phyloP scores from a whole-genome alignment of 2,797 vertebrate species.

The Urocyon cinereoargenteus region DNA sequence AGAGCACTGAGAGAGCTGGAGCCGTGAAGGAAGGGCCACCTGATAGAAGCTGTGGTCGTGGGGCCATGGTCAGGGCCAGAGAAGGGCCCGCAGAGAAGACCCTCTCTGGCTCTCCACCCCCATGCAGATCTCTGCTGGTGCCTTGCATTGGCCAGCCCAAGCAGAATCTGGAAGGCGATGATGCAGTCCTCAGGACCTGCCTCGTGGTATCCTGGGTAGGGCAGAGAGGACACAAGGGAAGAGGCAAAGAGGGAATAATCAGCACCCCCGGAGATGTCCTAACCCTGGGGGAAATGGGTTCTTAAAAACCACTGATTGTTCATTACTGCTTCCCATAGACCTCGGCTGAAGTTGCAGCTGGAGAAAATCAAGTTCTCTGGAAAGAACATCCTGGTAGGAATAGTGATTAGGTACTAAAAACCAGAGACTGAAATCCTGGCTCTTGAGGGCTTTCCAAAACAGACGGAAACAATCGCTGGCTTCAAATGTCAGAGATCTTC shows the following conservation, averaged over 20 bases:
- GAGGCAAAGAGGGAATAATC: background rate
- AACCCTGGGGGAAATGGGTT: background rate
- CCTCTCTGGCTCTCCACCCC: background rate
- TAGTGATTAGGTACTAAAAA: conserved; percentile 60
- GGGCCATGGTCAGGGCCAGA: background rate
- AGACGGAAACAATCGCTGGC: background rate
- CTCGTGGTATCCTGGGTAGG: background rate
- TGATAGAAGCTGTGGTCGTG: no score
- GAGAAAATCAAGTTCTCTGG: conserved; percentile 63
- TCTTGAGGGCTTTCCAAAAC: conserved; percentile 11
- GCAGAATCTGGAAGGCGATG: accelerated
- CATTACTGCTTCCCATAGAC: background rate
- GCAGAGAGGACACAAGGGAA: accelerated
- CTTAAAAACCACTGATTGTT: background rate
- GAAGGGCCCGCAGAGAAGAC: background rate
- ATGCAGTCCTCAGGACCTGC: background rate
- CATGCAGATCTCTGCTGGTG: background rate
- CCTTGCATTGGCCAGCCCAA: background rate
- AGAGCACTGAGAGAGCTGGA: background rate
- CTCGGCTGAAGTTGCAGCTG: conserved; percentile 8
- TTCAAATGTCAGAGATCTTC: background rate
- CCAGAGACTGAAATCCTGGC: conserved; percentile 37
- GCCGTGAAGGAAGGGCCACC: background rate
- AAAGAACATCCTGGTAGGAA: conserved; percentile 61
- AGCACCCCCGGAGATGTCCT: background rate